phyloP scores from a whole-genome alignment of 2,888 invertebrate species.

The Nyleta sp. region DNA sequence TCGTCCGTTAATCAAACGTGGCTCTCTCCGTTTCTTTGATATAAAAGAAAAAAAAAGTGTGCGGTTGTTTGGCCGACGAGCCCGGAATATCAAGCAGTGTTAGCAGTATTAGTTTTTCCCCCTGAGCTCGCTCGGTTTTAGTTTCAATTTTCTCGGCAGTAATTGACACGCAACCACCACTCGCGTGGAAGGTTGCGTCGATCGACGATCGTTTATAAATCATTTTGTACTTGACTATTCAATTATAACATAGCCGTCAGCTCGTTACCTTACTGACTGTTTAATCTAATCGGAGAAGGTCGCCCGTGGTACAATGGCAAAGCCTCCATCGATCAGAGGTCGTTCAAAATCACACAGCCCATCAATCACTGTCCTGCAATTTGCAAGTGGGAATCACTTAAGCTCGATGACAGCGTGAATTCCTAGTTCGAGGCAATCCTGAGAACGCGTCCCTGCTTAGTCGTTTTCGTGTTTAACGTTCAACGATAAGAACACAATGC shows the following conservation, averaged over 20 bases:
- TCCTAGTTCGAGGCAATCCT: conserved; percentile 47
- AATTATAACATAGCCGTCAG: conserved; percentile 42
- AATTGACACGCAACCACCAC: conserved; percentile 18
- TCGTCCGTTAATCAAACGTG: conserved; percentile 63
- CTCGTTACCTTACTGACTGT: conserved; percentile 35
- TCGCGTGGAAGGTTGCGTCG: conserved; percentile 24
- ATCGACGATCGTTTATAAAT: conserved; percentile 28
- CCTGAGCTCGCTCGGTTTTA: not conserved
- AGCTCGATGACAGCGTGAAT: conserved; percentile 50
- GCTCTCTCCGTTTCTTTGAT: conserved; percentile 39
- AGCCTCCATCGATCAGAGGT: conserved; percentile 62
- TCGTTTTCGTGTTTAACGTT: conserved; percentile 6
- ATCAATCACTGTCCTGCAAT: conserved; percentile 69
- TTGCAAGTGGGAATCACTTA: conserved; percentile 51
- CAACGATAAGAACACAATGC: not conserved
- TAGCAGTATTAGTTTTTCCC: conserved; percentile 23
- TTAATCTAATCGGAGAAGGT: conserved; percentile 56
- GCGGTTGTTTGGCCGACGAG: conserved; percentile 34
- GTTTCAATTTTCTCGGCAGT: conserved; percentile 6
- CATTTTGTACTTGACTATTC: conserved; percentile 44
- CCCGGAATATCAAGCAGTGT: conserved; percentile 42
- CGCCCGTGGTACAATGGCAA: conserved; percentile 37
- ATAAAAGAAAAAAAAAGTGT: conserved; percentile 28
- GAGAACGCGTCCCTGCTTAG: conserved; percentile 13
- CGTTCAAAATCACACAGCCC: conserved; percentile 67